A percentile compares a stretch with the other conserved stretches of the same genome.
Evolutionary conservation across 2,797 vertebrate genomes (phyloP).

Genomic region (Pseudotriccus pelzelni): DNA sequence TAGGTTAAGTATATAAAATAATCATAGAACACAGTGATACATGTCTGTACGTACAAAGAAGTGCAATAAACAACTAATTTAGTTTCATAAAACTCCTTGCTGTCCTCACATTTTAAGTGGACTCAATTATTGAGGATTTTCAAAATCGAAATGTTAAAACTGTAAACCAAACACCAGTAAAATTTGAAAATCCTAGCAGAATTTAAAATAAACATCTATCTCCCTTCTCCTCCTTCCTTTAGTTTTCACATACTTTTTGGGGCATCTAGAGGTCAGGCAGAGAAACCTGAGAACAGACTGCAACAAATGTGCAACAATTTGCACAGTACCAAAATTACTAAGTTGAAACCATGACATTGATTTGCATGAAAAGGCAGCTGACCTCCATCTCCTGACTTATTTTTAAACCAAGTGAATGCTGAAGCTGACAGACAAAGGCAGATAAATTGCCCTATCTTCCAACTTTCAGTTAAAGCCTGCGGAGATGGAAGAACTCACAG

Average conservation of each 20-base stretch:
- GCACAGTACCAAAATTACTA: constrained; percentile 13
- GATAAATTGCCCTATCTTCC: not conserved
- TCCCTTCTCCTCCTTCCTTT: not conserved
- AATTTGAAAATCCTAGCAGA: not conserved
- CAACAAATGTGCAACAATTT: constrained; percentile 32
- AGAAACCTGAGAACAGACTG: constrained; percentile 39
- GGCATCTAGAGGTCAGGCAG: constrained; percentile 13
- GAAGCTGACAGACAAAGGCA: constrained; percentile 8
- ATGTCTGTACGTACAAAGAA: not conserved
- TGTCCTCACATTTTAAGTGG: not conserved
- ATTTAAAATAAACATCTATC: not conserved
- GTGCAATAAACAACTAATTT: not conserved
- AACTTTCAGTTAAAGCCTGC: not conserved
- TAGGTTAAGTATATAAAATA: not conserved
- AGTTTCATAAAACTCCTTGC: not conserved
- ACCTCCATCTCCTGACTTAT: constrained; percentile 26
- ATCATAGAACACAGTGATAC: not conserved
- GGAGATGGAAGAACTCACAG: not conserved
- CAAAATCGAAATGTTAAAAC: not conserved
- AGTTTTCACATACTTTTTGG: not conserved
- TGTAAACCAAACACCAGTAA: not conserved
- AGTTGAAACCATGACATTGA: constrained; percentile 10
- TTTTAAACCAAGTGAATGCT: constrained; percentile 41
- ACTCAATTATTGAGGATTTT: not conserved
- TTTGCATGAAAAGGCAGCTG: constrained; percentile 53